Percentiles rank a stretch among this genome's conserved stretches.
phyloP scores from a whole-genome alignment of 2,113 vertebrate genomes.

The Rhagologus leucostigma region DNA sequence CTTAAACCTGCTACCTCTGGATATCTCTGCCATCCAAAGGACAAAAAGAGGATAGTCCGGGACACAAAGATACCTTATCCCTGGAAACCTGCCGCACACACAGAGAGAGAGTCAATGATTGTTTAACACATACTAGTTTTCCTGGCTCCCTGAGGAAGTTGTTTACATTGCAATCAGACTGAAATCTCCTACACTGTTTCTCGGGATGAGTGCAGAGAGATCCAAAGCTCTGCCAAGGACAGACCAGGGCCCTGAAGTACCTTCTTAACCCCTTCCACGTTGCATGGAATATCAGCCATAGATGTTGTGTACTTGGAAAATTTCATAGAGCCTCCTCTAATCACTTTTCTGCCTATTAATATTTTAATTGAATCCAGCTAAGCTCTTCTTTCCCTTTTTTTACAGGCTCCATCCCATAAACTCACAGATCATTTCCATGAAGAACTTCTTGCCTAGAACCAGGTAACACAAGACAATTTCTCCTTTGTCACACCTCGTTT shows the following conservation, averaged over 20 bases:
- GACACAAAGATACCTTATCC: not conserved
- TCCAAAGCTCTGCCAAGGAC: not conserved
- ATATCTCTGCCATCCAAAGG: not conserved
- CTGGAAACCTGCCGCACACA: not conserved
- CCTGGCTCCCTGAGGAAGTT: not conserved
- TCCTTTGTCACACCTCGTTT: not conserved
- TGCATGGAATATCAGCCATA: not conserved
- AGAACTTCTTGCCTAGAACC: not conserved
- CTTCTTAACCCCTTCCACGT: not conserved
- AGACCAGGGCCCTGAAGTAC: not conserved
- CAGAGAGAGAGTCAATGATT: not conserved
- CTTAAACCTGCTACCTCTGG: not conserved
- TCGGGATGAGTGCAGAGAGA: not conserved
- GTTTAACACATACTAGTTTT: not conserved
- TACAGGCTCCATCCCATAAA: not conserved
- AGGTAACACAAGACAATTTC: not conserved
- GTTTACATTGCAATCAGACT: not conserved
- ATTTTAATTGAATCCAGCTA: not conserved
- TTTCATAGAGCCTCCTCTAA: not conserved
- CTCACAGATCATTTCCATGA: not conserved
- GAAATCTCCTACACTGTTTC: not conserved
- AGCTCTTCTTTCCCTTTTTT: not conserved
- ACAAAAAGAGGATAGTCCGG: not conserved
- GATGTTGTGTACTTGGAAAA: not conserved
- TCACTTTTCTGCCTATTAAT: not conserved